Evolutionary conservation across 2,797 vertebrate genomes (phyloP), one percentile per base, ranked within the genome.

Genomic region (Enteromius unitaeniatus): DNA sequence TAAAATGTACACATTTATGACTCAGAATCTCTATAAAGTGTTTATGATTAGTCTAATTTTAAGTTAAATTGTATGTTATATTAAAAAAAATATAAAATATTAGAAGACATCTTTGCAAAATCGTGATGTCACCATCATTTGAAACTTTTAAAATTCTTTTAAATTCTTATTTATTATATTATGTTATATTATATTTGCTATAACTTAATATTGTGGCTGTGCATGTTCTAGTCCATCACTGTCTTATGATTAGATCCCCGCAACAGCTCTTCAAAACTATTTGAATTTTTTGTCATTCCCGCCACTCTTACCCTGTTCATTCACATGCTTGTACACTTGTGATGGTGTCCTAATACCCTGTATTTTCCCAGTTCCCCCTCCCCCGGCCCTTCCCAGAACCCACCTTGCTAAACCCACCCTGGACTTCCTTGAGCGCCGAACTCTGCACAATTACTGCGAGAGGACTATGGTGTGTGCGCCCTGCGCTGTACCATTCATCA

Each of bases 401-500:
- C 49, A 49, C 64, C 28, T 45, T 74, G 42, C 73, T 37, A 62
- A 72, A 78, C 60, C 83, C 53, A 75, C 53, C 81, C 53, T 21
- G 8, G 55, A 68, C 78, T 65, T 76, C 75, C 79, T 72, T 78
- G 77, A 79, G 49, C 37, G 42, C 47, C 21, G 3, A 93, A 92
- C 90, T 92, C 92, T 88, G 91, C 91, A 93, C 95, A 96, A 95
- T 96, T 96, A 96, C 96, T 91, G 94, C 93, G 95, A 95, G 95
- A 96, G 94, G 93, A 93, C 94, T 92, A 92, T 94, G 94, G 73
- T 83, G 83, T 94, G 93, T 91, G 92, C 94, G 95, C 94, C 94
- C 94, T 92, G 93, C 94, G 93, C 93, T 93, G 94, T 91, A 90
- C 94, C 95, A 96, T 97, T 97, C 95, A 97, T 97, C 96, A 97